Evolutionary conservation across 1,140 invertebrate genomes (phyloP).

Genomic region (Zaprionus vittiger): DNA sequence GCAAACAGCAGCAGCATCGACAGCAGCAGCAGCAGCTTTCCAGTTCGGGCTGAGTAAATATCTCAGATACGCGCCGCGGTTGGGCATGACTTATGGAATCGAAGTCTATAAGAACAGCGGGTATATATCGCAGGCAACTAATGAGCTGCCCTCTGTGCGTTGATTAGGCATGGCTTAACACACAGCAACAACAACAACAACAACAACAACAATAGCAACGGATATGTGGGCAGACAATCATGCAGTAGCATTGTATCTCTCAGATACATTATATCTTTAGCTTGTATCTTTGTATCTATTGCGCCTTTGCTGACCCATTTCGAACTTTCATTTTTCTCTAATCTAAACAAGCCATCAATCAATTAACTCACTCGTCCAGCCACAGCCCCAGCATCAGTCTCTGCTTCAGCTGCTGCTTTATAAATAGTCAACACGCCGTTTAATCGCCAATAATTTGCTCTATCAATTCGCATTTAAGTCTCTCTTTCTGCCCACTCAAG

Average conservation of each 20-base stretch:
- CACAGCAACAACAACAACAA: conserved; percentile 32
- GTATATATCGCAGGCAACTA: conserved; percentile 46
- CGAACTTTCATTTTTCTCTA: conserved; percentile 74
- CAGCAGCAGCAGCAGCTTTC: conserved; percentile 26
- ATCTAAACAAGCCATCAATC: conserved; percentile 79
- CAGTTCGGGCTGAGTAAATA: conserved; percentile 39
- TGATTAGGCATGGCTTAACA: conserved; percentile 58
- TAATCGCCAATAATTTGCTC: conserved; percentile 74
- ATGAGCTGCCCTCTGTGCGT: conserved; percentile 66
- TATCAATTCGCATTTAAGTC: conserved; percentile 67
- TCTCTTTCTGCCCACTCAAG: conserved; percentile 15
- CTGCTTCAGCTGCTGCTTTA: conserved; percentile 23
- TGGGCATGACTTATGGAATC: conserved; percentile 49
- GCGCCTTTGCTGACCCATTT: conserved; percentile 59
- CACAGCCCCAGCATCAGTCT: too few species aligned
- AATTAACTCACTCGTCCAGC: conserved; percentile 53
- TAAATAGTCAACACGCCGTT: conserved; percentile 52
- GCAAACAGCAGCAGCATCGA: conserved; percentile 49
- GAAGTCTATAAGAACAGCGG: conserved; percentile 11
- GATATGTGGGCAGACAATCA: conserved; percentile 44
- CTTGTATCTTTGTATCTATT: conserved; percentile 39
- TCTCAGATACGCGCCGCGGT: conserved; percentile 11
- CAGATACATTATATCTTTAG: conserved; percentile 36
- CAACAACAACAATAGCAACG: conserved; percentile 1
- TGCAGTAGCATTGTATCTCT: conserved; percentile 45